phyloP scores from a whole-genome alignment of 2,113 vertebrate genomes.

The Corythoichthys haematopterus region DNA sequence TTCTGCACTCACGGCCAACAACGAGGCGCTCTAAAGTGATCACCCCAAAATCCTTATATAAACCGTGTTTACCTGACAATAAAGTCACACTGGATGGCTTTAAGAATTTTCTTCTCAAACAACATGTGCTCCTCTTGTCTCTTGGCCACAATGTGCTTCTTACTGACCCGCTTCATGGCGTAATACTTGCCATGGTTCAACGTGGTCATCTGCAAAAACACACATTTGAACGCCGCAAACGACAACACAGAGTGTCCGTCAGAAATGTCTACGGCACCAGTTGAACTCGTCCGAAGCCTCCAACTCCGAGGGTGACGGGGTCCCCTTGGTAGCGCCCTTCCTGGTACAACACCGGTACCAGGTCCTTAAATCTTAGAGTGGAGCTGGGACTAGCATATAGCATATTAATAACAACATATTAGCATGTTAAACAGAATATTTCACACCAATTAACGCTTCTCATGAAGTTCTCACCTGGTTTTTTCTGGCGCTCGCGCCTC shows the following conservation, averaged over 20 bases:
- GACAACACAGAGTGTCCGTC: no score
- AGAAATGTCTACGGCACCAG: constrained; percentile 58
- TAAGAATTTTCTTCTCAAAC: constrained; percentile 75
- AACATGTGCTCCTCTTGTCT: constrained; percentile 73
- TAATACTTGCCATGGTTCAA: constrained; percentile 67
- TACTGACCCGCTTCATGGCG: constrained; percentile 74
- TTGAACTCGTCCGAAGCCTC: constrained; percentile 75
- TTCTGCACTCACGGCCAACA: no score
- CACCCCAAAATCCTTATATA: not conserved
- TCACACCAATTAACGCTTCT: no score
- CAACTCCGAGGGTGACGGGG: constrained; percentile 73
- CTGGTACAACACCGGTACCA: constrained; percentile 72
- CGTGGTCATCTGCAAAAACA: constrained; percentile 60
- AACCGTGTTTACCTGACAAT: constrained; percentile 64
- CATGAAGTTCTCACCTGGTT: constrained; percentile 43
- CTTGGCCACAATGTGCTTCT: constrained; percentile 72
- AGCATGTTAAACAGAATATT: not conserved
- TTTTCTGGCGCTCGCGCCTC: constrained; percentile 47
- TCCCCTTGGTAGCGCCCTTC: constrained; percentile 72
- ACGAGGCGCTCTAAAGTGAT: no score
- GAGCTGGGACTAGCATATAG: constrained; percentile 35
- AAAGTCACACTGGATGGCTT: constrained; percentile 66
- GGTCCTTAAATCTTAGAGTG: constrained; percentile 67
- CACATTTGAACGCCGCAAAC: not conserved
- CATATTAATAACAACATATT: not conserved